phyloP scores from a whole-genome alignment of 2,888 invertebrate genomes.

The Acanthacorydalis orientalis region DNA sequence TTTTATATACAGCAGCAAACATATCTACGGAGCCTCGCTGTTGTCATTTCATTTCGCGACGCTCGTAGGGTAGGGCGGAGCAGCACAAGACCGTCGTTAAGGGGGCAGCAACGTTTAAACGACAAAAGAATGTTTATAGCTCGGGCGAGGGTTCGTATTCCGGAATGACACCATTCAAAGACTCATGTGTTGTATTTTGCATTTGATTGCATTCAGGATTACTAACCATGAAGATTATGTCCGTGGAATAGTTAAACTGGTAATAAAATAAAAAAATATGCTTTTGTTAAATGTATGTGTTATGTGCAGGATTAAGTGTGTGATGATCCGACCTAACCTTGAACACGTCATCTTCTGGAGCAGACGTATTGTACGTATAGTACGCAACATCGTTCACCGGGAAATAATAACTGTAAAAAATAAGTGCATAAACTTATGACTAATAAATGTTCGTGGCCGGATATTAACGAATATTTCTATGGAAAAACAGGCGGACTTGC shows the following conservation, averaged over 20 bases:
- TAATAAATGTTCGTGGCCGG: too few species aligned
- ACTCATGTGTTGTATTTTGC: conserved; percentile 2
- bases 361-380: too few species aligned
- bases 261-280: conserved; percentile 6
- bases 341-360: too few species aligned
- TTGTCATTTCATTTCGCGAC: background rate
- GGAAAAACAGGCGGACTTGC: too few species aligned
- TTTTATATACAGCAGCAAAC: background rate
- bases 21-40: background rate
- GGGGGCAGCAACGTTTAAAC: conserved; percentile 2
- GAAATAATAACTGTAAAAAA: background rate
- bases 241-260: conserved; percentile 1
- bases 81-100: background rate
- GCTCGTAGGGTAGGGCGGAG: background rate
- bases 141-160: background rate
- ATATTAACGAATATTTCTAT: too few species aligned
- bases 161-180: background rate
- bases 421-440: background rate
- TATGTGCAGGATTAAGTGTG: background rate
- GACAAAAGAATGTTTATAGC: conserved; percentile 3
- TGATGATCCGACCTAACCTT: too few species aligned
- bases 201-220: conserved; percentile 5
- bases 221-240: conserved; percentile 5
- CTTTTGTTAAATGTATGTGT: conserved; percentile 4
- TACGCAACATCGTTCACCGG: background rate